These are phyloP conservation scores for Cisticola juncidis DNA, from an alignment of 2,113 vertebrate genomes.

Conservation along the genomic window DNA sequence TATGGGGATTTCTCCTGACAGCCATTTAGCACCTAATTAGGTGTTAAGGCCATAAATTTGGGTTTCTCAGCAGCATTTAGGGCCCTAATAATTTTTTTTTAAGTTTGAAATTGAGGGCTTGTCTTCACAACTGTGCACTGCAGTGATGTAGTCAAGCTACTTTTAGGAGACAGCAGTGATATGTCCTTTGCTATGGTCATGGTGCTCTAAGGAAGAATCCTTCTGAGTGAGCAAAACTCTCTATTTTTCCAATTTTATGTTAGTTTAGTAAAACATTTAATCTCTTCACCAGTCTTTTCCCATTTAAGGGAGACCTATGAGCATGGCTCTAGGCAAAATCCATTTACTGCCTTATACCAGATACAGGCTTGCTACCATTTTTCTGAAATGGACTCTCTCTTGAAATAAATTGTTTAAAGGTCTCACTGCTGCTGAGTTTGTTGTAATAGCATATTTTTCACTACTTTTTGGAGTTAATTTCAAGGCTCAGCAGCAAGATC, in stretches of 20 bases:
- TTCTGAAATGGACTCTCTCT: background rate
- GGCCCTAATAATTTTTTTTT: slow-evolving; percentile 2
- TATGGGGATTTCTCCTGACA: slow-evolving; percentile 56
- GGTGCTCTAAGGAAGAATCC: background rate
- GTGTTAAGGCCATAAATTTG: slow-evolving; percentile 32
- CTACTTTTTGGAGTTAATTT: background rate
- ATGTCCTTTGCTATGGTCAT: background rate
- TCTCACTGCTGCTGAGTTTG: background rate
- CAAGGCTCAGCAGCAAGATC: background rate
- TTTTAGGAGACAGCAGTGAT: background rate
- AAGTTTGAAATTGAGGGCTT: background rate
- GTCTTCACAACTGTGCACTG: background rate
- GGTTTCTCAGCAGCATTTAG: slow-evolving; percentile 22
- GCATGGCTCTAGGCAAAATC: background rate
- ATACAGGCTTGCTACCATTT: background rate
- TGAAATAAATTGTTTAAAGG: background rate
- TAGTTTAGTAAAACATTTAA: background rate
- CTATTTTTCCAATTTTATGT: background rate
- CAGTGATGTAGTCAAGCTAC: background rate
- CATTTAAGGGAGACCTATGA: background rate
- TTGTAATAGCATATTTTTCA: background rate
- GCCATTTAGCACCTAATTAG: slow-evolving; percentile 59
- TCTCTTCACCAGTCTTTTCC: background rate
- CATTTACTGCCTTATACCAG: background rate
- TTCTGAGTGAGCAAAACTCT: background rate